Evolutionary conservation across 2,113 vertebrate genomes (phyloP).

Genomic region (Bolborhynchus lineola): DNA sequence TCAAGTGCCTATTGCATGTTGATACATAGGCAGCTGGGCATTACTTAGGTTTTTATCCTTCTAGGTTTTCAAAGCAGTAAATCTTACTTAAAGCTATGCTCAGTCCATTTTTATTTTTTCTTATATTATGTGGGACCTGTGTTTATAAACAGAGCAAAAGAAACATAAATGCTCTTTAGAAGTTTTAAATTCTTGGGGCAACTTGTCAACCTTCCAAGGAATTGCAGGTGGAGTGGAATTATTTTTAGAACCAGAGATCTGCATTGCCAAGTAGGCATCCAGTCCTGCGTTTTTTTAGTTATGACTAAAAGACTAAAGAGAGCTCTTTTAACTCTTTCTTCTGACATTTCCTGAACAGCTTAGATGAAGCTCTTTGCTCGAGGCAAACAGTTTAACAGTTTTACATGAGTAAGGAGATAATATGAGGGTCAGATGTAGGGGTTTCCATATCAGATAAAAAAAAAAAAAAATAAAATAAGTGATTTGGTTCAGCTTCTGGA

Average conservation of each 20-base stretch:
- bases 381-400: neutral
- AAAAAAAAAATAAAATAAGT: neutral
- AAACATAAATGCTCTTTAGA: neutral
- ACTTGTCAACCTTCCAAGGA: neutral
- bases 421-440: neutral
- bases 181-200: neutral
- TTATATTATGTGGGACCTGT: neutral
- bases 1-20: neutral
- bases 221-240: neutral
- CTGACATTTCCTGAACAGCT: neutral
- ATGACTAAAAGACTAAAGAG: neutral
- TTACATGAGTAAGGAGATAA: neutral
- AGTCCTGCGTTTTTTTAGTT: neutral
- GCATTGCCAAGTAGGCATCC: neutral
- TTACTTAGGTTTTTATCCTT: neutral
- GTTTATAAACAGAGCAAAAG: neutral
- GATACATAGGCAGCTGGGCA: rapidly evolving
- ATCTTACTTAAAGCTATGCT: neutral
- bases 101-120: neutral
- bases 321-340: neutral
- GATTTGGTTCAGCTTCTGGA: neutral
- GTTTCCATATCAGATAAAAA: neutral
- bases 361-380: neutral
- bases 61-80: neutral
- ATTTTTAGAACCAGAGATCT: neutral